A percentile compares a stretch with the other conserved stretches of the same genome.
phyloP scores from a whole-genome alignment of 2,888 invertebrate genomes.

The Chorisops tibialis region DNA sequence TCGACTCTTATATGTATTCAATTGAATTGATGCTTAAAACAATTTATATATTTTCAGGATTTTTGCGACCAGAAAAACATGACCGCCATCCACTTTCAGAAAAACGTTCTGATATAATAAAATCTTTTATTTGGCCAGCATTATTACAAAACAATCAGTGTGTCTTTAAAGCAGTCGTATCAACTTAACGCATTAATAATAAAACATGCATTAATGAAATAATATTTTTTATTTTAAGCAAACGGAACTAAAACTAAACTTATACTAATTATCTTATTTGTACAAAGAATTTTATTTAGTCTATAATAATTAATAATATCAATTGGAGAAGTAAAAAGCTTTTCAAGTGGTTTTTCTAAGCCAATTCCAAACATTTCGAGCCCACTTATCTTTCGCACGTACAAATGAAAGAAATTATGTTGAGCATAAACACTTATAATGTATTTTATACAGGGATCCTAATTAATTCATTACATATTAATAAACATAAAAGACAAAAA shows the following conservation, averaged over 20 bases:
- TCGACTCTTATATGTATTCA: too few relatives aligned
- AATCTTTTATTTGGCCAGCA: conserved; percentile 84
- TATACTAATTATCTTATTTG: conserved; percentile 45
- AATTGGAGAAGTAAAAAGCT: conserved; percentile 44
- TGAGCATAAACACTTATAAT: conserved; percentile 48
- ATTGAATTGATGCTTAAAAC: too few relatives aligned
- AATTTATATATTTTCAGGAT: conserved; percentile 51
- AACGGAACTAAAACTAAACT: conserved; percentile 45
- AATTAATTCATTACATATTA: neutral
- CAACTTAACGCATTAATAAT: conserved; percentile 54
- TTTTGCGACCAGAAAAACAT: conserved; percentile 72
- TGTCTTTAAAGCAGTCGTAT: conserved; percentile 81
- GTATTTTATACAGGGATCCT: conserved; percentile 48
- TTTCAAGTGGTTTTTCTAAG: conserved; percentile 46
- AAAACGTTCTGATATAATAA: conserved; percentile 69
- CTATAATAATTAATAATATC: conserved; percentile 49
- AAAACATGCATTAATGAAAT: too few relatives aligned
- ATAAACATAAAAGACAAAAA: conserved; percentile 8
- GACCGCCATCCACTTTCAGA: conserved; percentile 75
- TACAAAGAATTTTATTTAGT: conserved; percentile 46
- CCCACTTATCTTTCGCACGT: conserved; percentile 44
- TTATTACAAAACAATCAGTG: conserved; percentile 73
- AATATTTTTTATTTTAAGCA: conserved; percentile 28
- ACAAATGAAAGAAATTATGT: conserved; percentile 47
- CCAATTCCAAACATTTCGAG: conserved; percentile 46